Evolutionary conservation across 2,888 invertebrate species (phyloP), one percentile per base, ranked within the genome.

Genomic region (Pelosia muscerda): DNA sequence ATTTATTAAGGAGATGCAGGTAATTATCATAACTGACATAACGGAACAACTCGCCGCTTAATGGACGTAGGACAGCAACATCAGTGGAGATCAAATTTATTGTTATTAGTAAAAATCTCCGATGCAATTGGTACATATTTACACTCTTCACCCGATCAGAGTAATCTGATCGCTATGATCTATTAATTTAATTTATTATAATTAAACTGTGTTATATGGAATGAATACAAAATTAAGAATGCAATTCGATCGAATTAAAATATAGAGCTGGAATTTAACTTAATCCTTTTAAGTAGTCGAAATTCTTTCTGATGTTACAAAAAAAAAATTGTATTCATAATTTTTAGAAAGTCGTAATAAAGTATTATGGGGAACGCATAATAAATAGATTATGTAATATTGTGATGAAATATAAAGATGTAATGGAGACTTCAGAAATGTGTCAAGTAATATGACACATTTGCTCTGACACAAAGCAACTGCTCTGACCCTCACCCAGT

Each of bases 11-110:
- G 90, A 92, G 91, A 91, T 88, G 89, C 87, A 89, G 75, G 86
- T 93, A 90, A 93, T 94, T 93, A 93, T 92, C 92, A 92, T 93
- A 92, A 92, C 89, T 84, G 90, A 88, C 88, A 87, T 87, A 89
- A 89, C 88, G 87, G 85, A 84, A 86, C 87, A 84, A 80, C 85
- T 86, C 80, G 82, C 81, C 75, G 79, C 72, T 81, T 88, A 80
- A 82, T 82, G 81, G 82, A 81, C 63, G 67, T 62, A 73, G 80
- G 70, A 81, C 86, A 87, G 85, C 76, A 80, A 81, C 83, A 78
- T 73, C 81, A 57, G 75, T 81, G 77, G 83, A 86, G 81, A 71
- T 66, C 65, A 56, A 84, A 86, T 88, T 87, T 86, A 86, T 85
- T 81, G 78, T 86, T 88, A 86, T 84, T 85, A 81, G 79, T 86